Evolutionary conservation across 2,797 vertebrate genomes (phyloP), one percentile per base, ranked within the genome.

Genomic region (Gymnoscopelus braueri): DNA sequence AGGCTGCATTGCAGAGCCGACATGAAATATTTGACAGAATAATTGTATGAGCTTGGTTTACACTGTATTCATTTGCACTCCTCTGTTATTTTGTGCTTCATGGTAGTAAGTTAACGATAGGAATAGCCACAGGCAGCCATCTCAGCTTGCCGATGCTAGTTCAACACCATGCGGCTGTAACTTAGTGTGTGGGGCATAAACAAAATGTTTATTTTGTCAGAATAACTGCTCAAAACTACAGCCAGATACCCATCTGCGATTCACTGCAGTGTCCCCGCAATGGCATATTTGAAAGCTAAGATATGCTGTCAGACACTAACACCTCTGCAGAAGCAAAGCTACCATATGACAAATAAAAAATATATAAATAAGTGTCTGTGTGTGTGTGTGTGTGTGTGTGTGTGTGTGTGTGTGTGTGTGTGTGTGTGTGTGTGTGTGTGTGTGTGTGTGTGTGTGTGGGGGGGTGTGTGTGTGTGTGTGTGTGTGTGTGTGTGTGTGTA

Each of bases 311-410:
- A 63, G 23, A 77, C 55, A 39, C 14, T 67, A 57, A 79, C 65
- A 61, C 49, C 67, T 58, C 54, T 71, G 65, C 48, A 35, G 13
- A 75, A 49, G 57, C 60, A 70, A 61, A 59, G 60, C 65, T 66
- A 61, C 32, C 4, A 3, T 24, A 64, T 72, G 67, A 60, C 73
- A 74, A 65, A 67, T 5, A 84, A 67, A 7, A 86, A 72, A 65
- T 75, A 55, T 52, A 82, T 71, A 66, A 75, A 74, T 77, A 53
- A 1, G 11, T 66, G 53, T 75, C n/a, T n/a, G 9, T 61, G 54
- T 53, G 52, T 48, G n/a, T 56, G 55, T 53, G 29, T 26, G n/a
- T 8, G 7, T 5, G 47, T 23, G 58, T 47, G 1, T 61, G 58
- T 57, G 55, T 53, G 54, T 62, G 24, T 47, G 60, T 49, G 19